Conservation (phyloP, 2,797 vertebrate genomes). For the Borostomias antarcticus region DNA sequence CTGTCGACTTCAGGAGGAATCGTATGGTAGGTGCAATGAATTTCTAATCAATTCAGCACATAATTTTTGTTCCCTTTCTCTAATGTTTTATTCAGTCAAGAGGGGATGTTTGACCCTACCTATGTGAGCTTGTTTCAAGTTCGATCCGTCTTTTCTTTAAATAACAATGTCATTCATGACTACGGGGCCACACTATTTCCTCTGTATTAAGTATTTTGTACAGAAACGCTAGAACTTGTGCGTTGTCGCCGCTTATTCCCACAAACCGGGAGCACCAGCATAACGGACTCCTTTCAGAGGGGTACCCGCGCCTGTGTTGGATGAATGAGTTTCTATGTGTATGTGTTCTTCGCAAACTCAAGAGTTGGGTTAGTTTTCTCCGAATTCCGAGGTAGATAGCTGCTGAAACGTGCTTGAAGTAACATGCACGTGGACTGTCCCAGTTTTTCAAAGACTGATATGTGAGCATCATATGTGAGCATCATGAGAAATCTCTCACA, state of each 20-base stretch:
- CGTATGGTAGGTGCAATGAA: conserved; percentile 57
- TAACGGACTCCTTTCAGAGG: conserved; percentile 71
- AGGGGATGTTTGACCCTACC: neutral
- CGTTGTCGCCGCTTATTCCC: neutral
- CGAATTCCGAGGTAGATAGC: conserved; percentile 25
- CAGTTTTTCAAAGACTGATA: neutral
- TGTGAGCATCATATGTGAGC: neutral
- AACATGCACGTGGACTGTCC: neutral
- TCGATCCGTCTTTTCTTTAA: too few species aligned
- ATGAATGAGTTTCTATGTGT: conserved; percentile 74
- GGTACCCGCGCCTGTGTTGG: conserved; percentile 46
- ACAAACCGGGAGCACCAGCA: conserved; percentile 51
- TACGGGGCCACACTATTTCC: too few species aligned
- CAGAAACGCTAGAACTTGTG: conserved; percentile 4
- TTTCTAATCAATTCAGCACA: too few species aligned
- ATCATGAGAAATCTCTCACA: neutral
- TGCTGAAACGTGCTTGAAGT: conserved; percentile 20
- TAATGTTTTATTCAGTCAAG: neutral
- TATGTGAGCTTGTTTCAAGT: neutral
- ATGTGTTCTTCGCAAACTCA: conserved; percentile 57
- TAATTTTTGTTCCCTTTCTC: neutral
- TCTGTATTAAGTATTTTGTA: neutral
- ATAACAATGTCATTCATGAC: too few species aligned
- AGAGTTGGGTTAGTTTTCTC: conserved; percentile 42
- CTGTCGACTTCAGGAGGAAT: conserved; percentile 38